Evolutionary conservation across 2,797 vertebrate genomes (phyloP).

Genomic region (Malacoraja senta): DNA sequence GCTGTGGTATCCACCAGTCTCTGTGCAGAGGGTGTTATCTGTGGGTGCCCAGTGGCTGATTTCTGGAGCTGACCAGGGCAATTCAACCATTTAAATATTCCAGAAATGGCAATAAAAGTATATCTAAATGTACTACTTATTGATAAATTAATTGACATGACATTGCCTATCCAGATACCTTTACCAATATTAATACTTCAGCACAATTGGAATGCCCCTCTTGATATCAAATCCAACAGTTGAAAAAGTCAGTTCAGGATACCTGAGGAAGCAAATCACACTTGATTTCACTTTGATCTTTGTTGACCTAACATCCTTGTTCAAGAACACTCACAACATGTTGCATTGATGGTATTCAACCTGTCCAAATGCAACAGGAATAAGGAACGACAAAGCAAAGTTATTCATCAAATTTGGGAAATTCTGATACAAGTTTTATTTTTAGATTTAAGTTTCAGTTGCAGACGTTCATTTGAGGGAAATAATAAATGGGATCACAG

Average conservation of each 20-base stretch:
- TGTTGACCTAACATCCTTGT: not conserved
- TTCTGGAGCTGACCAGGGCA: too few relatives aligned
- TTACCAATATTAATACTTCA: not conserved
- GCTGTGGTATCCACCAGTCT: too few relatives aligned
- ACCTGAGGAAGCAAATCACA: not conserved
- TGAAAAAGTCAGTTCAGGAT: not conserved
- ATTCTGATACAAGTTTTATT: not conserved
- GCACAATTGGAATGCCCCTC: not conserved
- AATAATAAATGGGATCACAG: not conserved
- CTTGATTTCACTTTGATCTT: conserved; percentile 1
- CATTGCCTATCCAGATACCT: not conserved
- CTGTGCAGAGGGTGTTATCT: too few relatives aligned
- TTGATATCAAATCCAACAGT: not conserved
- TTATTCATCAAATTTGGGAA: not conserved
- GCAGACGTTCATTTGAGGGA: not conserved
- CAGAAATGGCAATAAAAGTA: not conserved
- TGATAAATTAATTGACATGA: too few relatives aligned
- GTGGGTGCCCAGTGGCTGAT: too few relatives aligned
- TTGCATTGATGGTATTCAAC: not conserved
- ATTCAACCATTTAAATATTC: too few relatives aligned
- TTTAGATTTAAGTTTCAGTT: not conserved
- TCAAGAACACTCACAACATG: not conserved
- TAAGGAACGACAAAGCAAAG: not conserved
- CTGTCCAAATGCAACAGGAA: too few relatives aligned
- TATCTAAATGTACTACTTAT: not conserved